Evolutionary conservation across 1,140 invertebrate species (phyloP).

Genomic region (Drosophila quadrilineata): DNA sequence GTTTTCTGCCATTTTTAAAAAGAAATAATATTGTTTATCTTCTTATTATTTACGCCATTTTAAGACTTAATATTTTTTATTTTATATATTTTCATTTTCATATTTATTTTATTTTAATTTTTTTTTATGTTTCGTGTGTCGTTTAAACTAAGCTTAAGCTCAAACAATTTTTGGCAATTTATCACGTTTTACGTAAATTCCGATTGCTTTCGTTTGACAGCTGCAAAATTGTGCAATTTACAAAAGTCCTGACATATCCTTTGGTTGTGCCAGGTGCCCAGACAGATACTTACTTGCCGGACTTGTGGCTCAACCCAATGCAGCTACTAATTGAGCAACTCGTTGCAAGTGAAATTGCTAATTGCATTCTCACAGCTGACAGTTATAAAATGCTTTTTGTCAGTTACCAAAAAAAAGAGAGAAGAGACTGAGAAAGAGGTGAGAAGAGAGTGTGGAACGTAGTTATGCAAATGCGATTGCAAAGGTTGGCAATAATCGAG

Average conservation of each 20-base stretch:
- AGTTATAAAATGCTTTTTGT: constrained; percentile 72
- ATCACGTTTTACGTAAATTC: background rate
- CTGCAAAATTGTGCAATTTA: constrained; percentile 31
- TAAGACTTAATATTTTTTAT: too few species aligned
- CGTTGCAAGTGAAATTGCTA: constrained; percentile 56
- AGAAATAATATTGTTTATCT: too few species aligned
- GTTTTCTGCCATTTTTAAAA: too few species aligned
- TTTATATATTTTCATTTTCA: constrained; percentile 4
- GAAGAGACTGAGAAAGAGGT: background rate
- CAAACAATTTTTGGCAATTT: background rate
- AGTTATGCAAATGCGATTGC: constrained; percentile 7
- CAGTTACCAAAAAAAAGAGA: constrained; percentile 1
- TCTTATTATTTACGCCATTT: too few species aligned
- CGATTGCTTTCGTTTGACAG: constrained; percentile 13
- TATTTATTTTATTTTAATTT: too few species aligned
- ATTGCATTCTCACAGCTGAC: constrained; percentile 72
- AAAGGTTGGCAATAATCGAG: constrained; percentile 37
- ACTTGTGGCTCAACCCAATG: background rate
- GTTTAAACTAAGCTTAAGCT: background rate
- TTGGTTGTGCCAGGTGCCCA: constrained; percentile 4
- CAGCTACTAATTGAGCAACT: constrained; percentile 56
- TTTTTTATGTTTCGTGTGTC: too few species aligned
- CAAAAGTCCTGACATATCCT: constrained; percentile 34
- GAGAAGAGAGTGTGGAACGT: background rate
- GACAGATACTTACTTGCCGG: background rate